phyloP scores from a whole-genome alignment of 1,140 invertebrate species.

The Elymnias hypermnestra region DNA sequence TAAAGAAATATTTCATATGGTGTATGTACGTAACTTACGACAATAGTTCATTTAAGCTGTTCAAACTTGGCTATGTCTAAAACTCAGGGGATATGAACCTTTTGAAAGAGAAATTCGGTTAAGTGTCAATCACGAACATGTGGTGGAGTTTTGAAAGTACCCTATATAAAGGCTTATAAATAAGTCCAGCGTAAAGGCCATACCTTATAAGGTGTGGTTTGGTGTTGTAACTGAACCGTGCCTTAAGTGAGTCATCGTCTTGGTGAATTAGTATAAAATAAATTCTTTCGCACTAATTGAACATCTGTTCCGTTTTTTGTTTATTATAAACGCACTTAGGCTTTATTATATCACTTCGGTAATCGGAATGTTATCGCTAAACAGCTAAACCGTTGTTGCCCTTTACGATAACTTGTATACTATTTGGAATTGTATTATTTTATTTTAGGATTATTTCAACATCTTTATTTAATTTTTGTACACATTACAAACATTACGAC shows the following conservation, averaged over 20 bases:
- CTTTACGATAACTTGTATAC: too few species aligned
- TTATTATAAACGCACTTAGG: too few species aligned
- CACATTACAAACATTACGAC: too few species aligned
- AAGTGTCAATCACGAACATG: conserved; percentile 59
- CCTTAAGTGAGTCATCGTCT: conserved; percentile 57
- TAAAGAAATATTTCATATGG: too few species aligned
- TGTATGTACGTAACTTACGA: too few species aligned
- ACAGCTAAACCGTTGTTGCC: too few species aligned
- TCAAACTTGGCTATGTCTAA: not conserved
- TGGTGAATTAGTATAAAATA: conserved; percentile 55
- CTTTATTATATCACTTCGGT: too few species aligned
- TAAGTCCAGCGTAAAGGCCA: conserved; percentile 60
- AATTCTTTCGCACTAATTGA: conserved; percentile 56
- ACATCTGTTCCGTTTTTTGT: conserved; percentile 53
- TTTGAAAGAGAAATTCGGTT: conserved; percentile 52
- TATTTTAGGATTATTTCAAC: too few species aligned
- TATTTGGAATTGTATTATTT: too few species aligned
- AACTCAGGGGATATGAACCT: not conserved
- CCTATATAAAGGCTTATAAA: conserved; percentile 65
- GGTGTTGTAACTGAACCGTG: conserved; percentile 47
- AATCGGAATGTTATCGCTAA: not conserved
- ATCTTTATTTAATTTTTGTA: too few species aligned
- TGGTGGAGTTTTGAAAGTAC: conserved; percentile 62
- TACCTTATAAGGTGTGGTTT: conserved; percentile 61
- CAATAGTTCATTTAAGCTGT: too few species aligned